A percentile compares a stretch with the other conserved stretches of the same genome.
These are phyloP conservation scores for Apodemus sylvaticus DNA, from an alignment of 2,113 vertebrate species.

Conservation along the genomic window DNA sequence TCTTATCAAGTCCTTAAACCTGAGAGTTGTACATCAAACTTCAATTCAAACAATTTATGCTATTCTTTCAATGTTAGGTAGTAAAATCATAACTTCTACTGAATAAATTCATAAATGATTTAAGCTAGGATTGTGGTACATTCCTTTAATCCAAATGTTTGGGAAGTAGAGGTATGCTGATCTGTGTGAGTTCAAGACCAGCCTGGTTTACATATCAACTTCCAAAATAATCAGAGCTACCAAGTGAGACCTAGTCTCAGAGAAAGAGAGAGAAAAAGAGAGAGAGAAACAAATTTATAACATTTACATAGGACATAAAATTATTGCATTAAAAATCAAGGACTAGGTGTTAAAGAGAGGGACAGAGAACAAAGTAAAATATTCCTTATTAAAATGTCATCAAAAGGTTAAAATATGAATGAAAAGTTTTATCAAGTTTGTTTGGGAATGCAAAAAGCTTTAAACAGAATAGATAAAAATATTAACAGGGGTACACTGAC, in stretches of 20 bases:
- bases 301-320: neutral
- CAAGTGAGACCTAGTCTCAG: neutral
- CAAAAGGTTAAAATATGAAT: neutral
- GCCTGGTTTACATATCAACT: neutral
- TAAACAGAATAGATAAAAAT: slow-evolving; percentile 11
- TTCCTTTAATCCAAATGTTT: neutral
- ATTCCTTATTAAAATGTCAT: neutral
- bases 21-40: slow-evolving; percentile 5
- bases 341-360: neutral
- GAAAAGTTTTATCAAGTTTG: neutral
- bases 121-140: neutral
- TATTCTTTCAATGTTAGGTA: neutral
- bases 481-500: neutral
- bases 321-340: neutral
- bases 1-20: neutral
- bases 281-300: neutral
- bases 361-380: neutral
- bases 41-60: neutral
- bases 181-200: neutral
- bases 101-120: neutral
- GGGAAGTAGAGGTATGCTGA: too few species aligned
- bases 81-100: neutral
- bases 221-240: neutral
- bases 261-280: neutral
- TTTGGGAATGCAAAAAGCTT: neutral